Percentiles rank a stretch among this genome's conserved stretches.
Conservation (phyloP, 2,797 vertebrate genomes). For the Halcyon badia region DNA sequence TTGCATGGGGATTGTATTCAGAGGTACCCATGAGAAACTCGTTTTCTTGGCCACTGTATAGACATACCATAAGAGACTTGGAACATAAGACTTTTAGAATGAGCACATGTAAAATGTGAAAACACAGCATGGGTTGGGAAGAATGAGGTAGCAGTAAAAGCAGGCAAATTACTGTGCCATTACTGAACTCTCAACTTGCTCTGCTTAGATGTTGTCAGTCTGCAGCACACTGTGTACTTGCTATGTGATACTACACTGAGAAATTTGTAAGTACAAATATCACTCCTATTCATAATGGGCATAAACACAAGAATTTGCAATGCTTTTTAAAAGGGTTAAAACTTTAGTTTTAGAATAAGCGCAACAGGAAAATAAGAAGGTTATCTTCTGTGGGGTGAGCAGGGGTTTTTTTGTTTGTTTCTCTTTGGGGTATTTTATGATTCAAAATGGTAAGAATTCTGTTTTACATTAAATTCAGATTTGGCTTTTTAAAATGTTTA, state of each 20-base stretch:
- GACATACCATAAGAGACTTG: background rate
- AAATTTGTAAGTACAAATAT: background rate
- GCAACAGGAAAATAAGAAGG: background rate
- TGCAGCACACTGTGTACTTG: background rate
- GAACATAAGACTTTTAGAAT: background rate
- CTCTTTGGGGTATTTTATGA: background rate
- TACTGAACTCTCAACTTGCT: background rate
- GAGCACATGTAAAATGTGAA: background rate
- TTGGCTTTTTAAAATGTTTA: background rate
- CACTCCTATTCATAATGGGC: background rate
- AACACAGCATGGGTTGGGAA: background rate
- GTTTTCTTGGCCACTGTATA: background rate
- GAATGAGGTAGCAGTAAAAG: background rate
- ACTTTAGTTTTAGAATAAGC: background rate
- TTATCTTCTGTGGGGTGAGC: rapidly evolving
- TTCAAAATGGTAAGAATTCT: background rate
- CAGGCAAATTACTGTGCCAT: background rate
- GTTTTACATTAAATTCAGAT: background rate
- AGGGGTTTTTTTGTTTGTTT: background rate
- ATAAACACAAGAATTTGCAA: background rate
- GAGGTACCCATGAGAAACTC: background rate
- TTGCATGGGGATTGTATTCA: background rate
- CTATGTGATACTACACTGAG: background rate
- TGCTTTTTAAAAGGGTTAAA: background rate
- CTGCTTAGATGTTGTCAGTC: background rate